Evolutionary conservation across 1,140 invertebrate species (phyloP), one percentile per base, ranked within the genome.

Genomic region (Platorchestia sp.): DNA sequence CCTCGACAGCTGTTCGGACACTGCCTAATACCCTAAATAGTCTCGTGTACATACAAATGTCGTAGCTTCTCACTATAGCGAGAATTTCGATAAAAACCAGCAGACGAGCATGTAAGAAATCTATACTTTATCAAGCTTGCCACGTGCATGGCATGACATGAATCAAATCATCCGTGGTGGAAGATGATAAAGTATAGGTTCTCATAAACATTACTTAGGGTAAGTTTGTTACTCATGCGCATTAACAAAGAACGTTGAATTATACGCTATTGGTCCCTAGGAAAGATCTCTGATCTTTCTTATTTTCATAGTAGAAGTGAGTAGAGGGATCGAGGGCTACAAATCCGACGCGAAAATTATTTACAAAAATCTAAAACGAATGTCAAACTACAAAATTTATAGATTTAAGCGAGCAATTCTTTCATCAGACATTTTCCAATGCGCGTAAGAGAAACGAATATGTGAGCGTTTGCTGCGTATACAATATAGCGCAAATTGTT

Each of bases 21-120:
- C 43, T 44, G 91, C 91, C 45, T 93, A 93, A 93, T 93, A 45
- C 43, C 91, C 10, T 93, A 93, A 93, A 93, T 47, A 45, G 91
- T 93, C 91, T 93, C 36, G 91, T 93, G 91, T 93, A 93, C 91
- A 93, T 93, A 93, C 41, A 93, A 93, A 93, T 41, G 36, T 36
- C 19, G 1, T 93, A 45, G 91, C 45, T 93, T 47, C 45, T 93
- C 91, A 16, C 19, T 93, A 40, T 47, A 47, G 91, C 91, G 45
- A 93, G 45, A 93, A 75, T 36, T 75, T 41, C 10, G 44, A 42
- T 44, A 89, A 89, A 75, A 41, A 41, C 36, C 43, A 41, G 27
- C 87, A 3, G 43, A 44, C 87, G 87, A 42, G 87, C 87, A 44
- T 89, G 87, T 0, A 89, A 16, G n/a, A 41, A 42, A 89, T 44